Conservation (phyloP, 2,797 vertebrate species). For the Arctocebus calabarensis region DNA sequence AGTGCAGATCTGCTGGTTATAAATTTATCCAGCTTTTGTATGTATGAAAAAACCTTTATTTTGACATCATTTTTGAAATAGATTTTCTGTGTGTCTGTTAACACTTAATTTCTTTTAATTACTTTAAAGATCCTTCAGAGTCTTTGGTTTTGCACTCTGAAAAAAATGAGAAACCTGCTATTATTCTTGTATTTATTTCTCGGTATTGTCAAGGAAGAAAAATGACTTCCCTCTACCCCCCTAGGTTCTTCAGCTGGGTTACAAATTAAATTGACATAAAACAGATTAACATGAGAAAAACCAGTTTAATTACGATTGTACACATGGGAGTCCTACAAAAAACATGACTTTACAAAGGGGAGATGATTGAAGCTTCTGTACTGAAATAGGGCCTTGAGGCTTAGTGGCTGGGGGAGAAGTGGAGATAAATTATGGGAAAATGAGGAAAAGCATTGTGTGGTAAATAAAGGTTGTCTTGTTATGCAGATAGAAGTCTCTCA, state of each 20-base stretch:
- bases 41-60: constrained; percentile 36
- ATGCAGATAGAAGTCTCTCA: background rate
- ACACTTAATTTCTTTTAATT: constrained; percentile 41
- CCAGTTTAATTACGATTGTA: background rate
- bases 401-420: background rate
- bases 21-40: background rate
- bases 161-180: constrained; percentile 15
- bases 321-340: background rate
- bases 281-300: background rate
- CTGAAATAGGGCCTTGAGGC: background rate
- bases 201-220: background rate
- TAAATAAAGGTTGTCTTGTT: background rate
- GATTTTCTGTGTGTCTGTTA: background rate
- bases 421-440: background rate
- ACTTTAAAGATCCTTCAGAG: background rate
- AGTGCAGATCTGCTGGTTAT: background rate
- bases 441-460: background rate
- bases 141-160: background rate
- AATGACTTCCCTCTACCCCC: background rate
- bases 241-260: background rate
- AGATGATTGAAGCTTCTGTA: background rate
- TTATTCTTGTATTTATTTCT: constrained; percentile 43
- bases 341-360: background rate
- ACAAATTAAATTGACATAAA: background rate
- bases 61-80: constrained; percentile 40